phyloP scores from a whole-genome alignment of 2,113 vertebrate species.

The Cichladusa arquata region DNA sequence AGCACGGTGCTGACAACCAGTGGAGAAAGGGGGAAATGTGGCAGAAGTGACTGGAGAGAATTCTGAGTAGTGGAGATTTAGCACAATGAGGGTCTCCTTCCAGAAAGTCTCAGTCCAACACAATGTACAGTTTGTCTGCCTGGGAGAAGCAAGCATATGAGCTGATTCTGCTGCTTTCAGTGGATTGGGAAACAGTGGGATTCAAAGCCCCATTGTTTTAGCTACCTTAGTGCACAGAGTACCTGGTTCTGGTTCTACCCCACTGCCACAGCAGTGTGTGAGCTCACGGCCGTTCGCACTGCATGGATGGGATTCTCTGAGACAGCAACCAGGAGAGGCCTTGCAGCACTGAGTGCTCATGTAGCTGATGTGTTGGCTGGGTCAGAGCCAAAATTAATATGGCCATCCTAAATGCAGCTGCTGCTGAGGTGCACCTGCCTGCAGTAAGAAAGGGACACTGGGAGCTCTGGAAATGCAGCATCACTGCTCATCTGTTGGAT shows the following conservation, averaged over 20 bases:
- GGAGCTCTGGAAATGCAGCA: not conserved
- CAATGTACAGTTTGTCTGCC: not conserved
- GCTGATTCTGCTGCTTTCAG: not conserved
- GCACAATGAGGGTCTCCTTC: not conserved
- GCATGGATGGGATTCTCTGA: fast-evolving
- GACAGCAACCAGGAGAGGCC: not conserved
- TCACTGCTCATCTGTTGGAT: not conserved
- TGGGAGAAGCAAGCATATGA: fast-evolving
- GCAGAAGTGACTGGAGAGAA: not conserved
- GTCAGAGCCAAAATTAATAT: not conserved
- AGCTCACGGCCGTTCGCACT: fast-evolving
- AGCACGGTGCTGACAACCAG: conserved; percentile 43
- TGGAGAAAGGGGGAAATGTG: conserved; percentile 23
- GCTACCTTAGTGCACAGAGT: not conserved
- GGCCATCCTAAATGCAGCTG: not conserved
- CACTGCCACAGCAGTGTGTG: not conserved
- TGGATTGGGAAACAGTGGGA: not conserved
- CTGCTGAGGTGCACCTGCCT: not conserved
- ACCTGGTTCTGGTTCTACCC: not conserved
- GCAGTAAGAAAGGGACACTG: not conserved
- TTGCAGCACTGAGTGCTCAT: fast-evolving
- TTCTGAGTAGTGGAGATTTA: not conserved
- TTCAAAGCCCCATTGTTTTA: not conserved
- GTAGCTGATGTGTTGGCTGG: not conserved
- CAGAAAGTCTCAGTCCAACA: not conserved